Percentiles rank a stretch among this genome's conserved stretches.
Conservation (phyloP, 2,113 vertebrate genomes). For the Apteryx mantelli region DNA sequence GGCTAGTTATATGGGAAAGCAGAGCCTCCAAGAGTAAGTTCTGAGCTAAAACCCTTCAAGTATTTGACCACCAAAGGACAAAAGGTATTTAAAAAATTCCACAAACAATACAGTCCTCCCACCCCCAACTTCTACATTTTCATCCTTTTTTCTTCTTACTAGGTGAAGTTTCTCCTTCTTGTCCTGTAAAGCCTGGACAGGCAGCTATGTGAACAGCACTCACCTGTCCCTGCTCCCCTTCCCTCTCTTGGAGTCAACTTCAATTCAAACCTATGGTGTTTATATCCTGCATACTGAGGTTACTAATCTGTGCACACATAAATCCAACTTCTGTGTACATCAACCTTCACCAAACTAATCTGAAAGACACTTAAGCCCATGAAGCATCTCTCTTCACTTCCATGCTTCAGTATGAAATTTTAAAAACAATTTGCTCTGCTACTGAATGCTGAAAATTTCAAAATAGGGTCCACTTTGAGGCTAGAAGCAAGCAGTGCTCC, state of each 20-base stretch:
- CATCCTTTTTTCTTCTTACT: neutral
- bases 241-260: neutral
- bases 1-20: neutral
- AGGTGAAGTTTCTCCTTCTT: neutral
- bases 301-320: neutral
- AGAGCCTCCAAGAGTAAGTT: neutral
- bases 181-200: neutral
- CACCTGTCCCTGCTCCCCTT: neutral
- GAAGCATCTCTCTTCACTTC: neutral
- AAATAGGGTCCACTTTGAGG: neutral
- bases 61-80: neutral
- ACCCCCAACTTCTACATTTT: neutral
- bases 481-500: neutral
- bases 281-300: neutral
- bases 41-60: neutral
- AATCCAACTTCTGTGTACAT: neutral
- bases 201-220: neutral
- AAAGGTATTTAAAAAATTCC: neutral
- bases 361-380: neutral
- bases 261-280: neutral
- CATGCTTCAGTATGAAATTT: neutral
- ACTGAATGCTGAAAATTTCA: neutral
- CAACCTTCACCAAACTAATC: neutral
- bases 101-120: neutral
- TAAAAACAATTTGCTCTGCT: neutral